These are phyloP conservation scores for Selenia dentaria DNA, from an alignment of 2,888 invertebrate species.

Conservation along the genomic window DNA sequence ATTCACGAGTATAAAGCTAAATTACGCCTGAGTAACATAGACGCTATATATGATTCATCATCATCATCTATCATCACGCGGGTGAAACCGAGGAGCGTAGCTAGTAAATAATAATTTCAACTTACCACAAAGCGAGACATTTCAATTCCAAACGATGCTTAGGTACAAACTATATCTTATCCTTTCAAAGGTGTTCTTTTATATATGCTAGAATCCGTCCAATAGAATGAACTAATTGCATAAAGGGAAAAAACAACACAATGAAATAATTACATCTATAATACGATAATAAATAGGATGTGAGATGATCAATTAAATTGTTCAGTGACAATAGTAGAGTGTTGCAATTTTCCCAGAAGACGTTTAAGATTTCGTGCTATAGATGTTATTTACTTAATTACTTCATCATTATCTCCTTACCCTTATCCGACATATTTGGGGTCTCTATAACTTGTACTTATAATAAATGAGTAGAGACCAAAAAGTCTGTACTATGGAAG, in stretches of 20 bases:
- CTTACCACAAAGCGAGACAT: constrained; percentile 34
- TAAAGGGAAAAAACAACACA: constrained; percentile 19
- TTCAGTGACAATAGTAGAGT: neutral
- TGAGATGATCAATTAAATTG: constrained; percentile 11
- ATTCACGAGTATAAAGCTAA: too few species aligned
- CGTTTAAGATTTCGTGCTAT: too few species aligned
- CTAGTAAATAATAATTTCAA: too few species aligned
- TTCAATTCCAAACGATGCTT: constrained; percentile 1
- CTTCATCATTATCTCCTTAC: too few species aligned
- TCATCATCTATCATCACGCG: neutral
- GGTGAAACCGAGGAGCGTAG: too few species aligned
- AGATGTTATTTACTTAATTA: too few species aligned
- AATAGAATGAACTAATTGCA: constrained; percentile 6
- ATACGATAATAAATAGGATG: constrained; percentile 27
- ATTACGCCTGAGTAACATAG: too few species aligned
- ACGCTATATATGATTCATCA: too few species aligned
- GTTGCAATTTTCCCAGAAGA: constrained; percentile 9
- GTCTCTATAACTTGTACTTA: too few species aligned
- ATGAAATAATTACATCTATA: constrained; percentile 20
- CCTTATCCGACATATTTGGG: too few species aligned
- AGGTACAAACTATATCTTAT: constrained; percentile 12
- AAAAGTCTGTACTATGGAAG: too few species aligned
- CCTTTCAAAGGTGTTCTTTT: constrained; percentile 7
- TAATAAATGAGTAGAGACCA: too few species aligned
- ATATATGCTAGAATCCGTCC: constrained; percentile 14